Conservation (phyloP, 2,888 invertebrate species). For the Agrypnus murinus region DNA sequence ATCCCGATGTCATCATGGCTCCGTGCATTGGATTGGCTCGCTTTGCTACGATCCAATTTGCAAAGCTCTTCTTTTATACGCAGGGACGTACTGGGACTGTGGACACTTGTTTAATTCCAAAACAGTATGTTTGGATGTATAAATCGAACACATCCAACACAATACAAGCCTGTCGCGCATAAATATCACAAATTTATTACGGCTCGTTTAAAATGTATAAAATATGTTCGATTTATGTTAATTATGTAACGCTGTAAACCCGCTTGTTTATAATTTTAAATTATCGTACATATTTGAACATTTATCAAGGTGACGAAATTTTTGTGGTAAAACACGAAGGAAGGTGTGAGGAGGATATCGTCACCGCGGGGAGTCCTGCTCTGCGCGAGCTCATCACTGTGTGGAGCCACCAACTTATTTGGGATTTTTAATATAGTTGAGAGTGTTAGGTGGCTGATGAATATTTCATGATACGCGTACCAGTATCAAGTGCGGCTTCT, state of each 20-base stretch:
- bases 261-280: constrained; percentile 39
- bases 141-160: background rate
- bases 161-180: background rate
- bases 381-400: constrained; percentile 62
- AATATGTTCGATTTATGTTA: constrained; percentile 41
- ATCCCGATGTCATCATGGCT: constrained; percentile 64
- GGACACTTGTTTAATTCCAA: constrained; percentile 37
- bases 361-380: constrained; percentile 61
- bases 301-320: constrained; percentile 52
- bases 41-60: constrained; percentile 57
- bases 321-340: constrained; percentile 50
- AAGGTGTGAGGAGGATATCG: constrained; percentile 62
- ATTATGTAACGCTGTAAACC: constrained; percentile 29
- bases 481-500: constrained; percentile 67
- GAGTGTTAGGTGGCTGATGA: constrained; percentile 71
- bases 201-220: constrained; percentile 20
- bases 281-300: constrained; percentile 29
- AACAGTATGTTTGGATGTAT: constrained; percentile 15
- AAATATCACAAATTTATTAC: constrained; percentile 21
- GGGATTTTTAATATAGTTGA: constrained; percentile 72
- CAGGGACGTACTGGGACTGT: constrained; percentile 49
- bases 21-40: constrained; percentile 55
- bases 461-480: constrained; percentile 72
- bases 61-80: constrained; percentile 51
- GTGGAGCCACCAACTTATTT: constrained; percentile 67